phyloP scores from a whole-genome alignment of 2,888 invertebrate genomes.

The Dioctria linearis region DNA sequence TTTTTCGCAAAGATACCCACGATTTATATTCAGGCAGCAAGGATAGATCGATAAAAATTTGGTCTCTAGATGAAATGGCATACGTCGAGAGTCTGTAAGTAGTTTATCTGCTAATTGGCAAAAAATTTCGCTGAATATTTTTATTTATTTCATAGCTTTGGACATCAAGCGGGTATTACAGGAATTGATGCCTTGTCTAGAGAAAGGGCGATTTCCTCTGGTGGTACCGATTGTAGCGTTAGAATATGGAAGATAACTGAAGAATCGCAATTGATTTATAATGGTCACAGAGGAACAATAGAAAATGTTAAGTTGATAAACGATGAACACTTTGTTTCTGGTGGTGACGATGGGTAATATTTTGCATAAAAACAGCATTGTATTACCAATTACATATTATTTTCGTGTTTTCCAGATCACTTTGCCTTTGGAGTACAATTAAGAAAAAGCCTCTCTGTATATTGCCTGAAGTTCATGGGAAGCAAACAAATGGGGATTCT shows the following conservation, averaged over 20 bases:
- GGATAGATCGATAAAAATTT: slow-evolving; percentile 90
- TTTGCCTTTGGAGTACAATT: slow-evolving; percentile 86
- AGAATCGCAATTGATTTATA: slow-evolving; percentile 96
- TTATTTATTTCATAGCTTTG: slow-evolving; percentile 72
- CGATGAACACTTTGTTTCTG: slow-evolving; percentile 94
- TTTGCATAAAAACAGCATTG: neutral
- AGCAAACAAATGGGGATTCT: slow-evolving; percentile 77
- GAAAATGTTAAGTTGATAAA: slow-evolving; percentile 93
- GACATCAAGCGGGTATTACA: slow-evolving; percentile 90
- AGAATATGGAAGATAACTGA: slow-evolving; percentile 98
- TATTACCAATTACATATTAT: neutral
- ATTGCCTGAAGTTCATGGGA: slow-evolving; percentile 82
- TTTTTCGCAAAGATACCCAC: slow-evolving; percentile 88
- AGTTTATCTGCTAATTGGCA: slow-evolving; percentile 61
- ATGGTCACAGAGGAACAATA: slow-evolving; percentile 86
- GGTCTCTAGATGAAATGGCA: slow-evolving; percentile 96
- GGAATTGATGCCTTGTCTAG: slow-evolving; percentile 89
- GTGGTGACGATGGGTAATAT: slow-evolving; percentile 75
- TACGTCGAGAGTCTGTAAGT: slow-evolving; percentile 91
- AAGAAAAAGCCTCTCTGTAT: slow-evolving; percentile 89
- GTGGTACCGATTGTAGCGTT: slow-evolving; percentile 88
- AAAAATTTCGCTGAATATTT: neutral
- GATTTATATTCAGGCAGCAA: slow-evolving; percentile 86
- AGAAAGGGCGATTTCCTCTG: slow-evolving; percentile 90
- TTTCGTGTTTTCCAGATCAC: slow-evolving; percentile 68